Evolutionary conservation across 2,113 vertebrate species (phyloP).

Genomic region (Cyprinodon variegatus): DNA sequence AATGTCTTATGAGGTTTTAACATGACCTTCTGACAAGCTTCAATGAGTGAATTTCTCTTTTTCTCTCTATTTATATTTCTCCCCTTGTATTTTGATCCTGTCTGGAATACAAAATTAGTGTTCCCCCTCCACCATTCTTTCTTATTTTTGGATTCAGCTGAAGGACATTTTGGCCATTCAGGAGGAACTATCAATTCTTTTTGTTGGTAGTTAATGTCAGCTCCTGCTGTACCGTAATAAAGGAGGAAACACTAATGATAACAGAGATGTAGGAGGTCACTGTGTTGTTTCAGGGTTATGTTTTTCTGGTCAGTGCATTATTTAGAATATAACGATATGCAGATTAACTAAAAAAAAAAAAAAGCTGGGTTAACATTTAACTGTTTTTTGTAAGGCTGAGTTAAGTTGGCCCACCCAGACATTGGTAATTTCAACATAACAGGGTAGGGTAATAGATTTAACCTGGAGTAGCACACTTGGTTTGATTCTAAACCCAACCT

Average conservation of each 20-base stretch:
- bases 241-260: slow-evolving; percentile 48
- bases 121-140: slow-evolving; percentile 51
- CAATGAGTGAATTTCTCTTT: slow-evolving; percentile 85
- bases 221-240: slow-evolving; percentile 37
- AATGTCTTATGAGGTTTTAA: slow-evolving; percentile 6
- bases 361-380: background rate
- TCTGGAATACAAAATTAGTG: slow-evolving; percentile 86
- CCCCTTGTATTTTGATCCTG: slow-evolving; percentile 86
- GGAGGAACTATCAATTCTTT: slow-evolving; percentile 72
- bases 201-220: slow-evolving; percentile 46
- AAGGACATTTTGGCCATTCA: slow-evolving; percentile 83
- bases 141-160: slow-evolving; percentile 82
- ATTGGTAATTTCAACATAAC: background rate
- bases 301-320: background rate
- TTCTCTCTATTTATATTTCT: slow-evolving; percentile 86
- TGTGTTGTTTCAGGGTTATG: slow-evolving; percentile 23
- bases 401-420: background rate
- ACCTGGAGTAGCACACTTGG: background rate
- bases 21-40: slow-evolving; percentile 80
- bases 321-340: background rate
- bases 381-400: too few relatives aligned
- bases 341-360: background rate
- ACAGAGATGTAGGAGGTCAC: slow-evolving; percentile 23
- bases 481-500: background rate
- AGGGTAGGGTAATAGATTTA: background rate